These are phyloP conservation scores for Zosterops pallidus DNA, from an alignment of 2,113 vertebrate genomes.

Conservation along the genomic window DNA sequence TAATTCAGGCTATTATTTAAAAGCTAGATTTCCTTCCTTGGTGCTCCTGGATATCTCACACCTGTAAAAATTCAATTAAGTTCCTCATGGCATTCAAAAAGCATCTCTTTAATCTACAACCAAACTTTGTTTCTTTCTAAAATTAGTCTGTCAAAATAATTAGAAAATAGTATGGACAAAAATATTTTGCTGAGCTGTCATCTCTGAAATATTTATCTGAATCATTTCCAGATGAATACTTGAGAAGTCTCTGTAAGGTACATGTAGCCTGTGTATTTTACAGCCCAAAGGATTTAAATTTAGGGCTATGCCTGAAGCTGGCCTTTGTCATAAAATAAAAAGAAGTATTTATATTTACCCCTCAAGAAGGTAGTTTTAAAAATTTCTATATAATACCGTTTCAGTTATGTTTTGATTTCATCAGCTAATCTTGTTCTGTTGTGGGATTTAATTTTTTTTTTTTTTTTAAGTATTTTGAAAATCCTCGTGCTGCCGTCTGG, in stretches of 20 bases:
- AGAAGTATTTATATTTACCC: neutral
- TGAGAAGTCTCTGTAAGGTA: neutral
- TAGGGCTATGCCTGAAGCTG: neutral
- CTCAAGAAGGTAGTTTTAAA: neutral
- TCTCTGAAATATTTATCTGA: neutral
- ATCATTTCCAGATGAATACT: neutral
- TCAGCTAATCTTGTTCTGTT: neutral
- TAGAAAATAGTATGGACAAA: neutral
- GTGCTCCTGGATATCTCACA: neutral
- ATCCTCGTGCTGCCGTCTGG: conserved; percentile 91
- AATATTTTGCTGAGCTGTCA: neutral
- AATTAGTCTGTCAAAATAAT: neutral
- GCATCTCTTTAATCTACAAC: neutral
- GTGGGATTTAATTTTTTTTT: neutral
- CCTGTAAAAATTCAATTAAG: neutral
- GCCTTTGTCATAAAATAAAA: neutral
- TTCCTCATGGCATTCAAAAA: neutral
- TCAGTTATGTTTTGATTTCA: neutral
- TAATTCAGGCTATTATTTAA: neutral
- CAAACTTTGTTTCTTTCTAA: neutral
- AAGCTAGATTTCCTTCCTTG: neutral
- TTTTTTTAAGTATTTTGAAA: conserved; percentile 77
- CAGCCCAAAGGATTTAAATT: neutral
- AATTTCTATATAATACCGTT: neutral
- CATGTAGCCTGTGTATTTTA: neutral